Percentiles rank a stretch among this genome's conserved stretches.
These are phyloP conservation scores for Climacteris rufus DNA, from an alignment of 2,113 vertebrate genomes.

Conservation along the genomic window DNA sequence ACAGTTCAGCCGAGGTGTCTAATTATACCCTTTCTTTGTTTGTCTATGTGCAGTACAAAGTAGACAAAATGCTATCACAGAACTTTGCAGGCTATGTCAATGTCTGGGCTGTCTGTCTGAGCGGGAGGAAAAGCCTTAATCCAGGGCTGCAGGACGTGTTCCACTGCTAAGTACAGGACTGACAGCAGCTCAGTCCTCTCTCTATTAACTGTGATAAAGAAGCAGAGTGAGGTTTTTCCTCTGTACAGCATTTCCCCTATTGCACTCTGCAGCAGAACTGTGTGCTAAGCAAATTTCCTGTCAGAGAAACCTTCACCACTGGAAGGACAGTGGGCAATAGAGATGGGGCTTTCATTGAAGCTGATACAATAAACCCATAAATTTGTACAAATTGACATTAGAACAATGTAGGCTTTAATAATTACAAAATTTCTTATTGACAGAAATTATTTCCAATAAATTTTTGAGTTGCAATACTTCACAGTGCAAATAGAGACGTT, in stretches of 20 bases:
- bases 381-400: neutral
- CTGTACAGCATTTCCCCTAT: neutral
- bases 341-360: neutral
- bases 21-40: neutral
- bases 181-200: neutral
- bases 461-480: neutral
- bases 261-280: neutral
- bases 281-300: neutral
- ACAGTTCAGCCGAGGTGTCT: neutral
- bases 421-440: neutral
- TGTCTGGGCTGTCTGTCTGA: neutral
- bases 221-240: neutral
- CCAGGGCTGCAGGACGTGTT: neutral
- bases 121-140: neutral
- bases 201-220: neutral
- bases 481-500: neutral
- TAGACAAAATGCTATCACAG: neutral
- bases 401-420: neutral
- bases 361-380: neutral
- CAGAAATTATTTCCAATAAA: neutral
- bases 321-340: neutral
- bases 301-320: neutral
- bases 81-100: neutral
- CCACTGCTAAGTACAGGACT: neutral
- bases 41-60: neutral